These are phyloP conservation scores for Baryphthengus martii DNA, from an alignment of 2,113 vertebrate genomes.

Conservation along the genomic window DNA sequence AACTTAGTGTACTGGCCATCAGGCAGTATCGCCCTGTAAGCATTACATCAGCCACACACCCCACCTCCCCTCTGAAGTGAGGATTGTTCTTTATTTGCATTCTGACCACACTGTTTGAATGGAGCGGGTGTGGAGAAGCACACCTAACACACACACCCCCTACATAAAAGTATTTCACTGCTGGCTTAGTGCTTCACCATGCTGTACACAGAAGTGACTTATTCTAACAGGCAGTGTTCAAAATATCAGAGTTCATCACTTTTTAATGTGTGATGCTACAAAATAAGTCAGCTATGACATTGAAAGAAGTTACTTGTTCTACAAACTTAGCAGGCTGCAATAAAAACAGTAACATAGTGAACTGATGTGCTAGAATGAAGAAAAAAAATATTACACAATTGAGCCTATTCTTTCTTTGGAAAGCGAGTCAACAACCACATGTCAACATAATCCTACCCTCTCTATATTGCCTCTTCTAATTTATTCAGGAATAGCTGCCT, in stretches of 20 bases:
- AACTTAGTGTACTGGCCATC: not conserved
- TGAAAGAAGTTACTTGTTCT: constrained; percentile 20
- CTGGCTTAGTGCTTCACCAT: not conserved
- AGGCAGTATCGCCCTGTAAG: not conserved
- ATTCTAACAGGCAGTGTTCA: not conserved
- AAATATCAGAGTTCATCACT: not conserved
- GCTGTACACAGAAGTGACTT: not conserved
- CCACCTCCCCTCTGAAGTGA: not conserved
- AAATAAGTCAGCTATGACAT: not conserved
- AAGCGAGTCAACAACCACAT: constrained; percentile 46
- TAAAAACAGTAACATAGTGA: constrained; percentile 34
- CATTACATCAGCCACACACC: not conserved
- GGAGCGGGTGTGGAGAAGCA: constrained; percentile 4
- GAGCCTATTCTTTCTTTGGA: constrained; percentile 34
- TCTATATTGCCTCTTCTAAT: constrained; percentile 47
- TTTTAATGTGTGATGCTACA: not conserved
- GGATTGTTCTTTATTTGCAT: constrained; percentile 24
- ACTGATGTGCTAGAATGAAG: not conserved
- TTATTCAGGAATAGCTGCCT: constrained; percentile 40
- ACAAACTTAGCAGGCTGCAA: constrained; percentile 23
- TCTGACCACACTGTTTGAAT: constrained; percentile 36
- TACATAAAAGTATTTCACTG: not conserved
- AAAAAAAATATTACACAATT: constrained; percentile 14
- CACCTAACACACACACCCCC: not conserved
- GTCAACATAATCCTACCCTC: constrained; percentile 25